A percentile compares a stretch with the other conserved stretches of the same genome.
Evolutionary conservation across 2,797 vertebrate genomes (phyloP).

Genomic region (Crypturellus tataupa): DNA sequence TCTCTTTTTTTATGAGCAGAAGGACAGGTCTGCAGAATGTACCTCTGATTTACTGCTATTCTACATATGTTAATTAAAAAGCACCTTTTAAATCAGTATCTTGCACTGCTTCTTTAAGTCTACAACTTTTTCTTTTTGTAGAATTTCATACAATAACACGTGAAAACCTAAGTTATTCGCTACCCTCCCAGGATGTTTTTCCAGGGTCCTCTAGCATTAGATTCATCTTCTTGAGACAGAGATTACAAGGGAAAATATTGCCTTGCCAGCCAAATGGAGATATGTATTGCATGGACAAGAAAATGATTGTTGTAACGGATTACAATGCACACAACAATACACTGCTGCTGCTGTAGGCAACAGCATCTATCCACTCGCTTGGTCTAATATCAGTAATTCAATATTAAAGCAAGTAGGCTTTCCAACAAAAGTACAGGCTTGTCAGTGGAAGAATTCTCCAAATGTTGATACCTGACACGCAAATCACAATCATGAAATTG

Average conservation of each 20-base stretch:
- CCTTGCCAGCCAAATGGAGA: neutral
- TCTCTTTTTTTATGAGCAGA: neutral
- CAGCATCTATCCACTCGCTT: neutral
- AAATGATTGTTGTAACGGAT: constrained; percentile 2
- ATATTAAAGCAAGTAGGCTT: constrained; percentile 19
- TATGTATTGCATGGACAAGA: neutral
- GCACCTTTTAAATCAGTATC: neutral
- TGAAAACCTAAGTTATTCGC: neutral
- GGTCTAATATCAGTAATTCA: constrained; percentile 37
- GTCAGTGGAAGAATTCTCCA: neutral
- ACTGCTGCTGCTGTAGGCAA: neutral
- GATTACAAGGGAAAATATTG: neutral
- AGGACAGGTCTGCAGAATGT: rapidly evolving
- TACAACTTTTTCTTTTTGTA: neutral
- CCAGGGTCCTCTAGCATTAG: neutral
- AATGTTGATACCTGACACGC: neutral
- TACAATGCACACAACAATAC: neutral
- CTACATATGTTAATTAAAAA: neutral
- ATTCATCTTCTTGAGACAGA: neutral
- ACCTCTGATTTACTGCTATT: neutral
- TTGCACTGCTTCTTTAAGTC: neutral
- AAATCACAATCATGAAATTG: constrained; percentile 28
- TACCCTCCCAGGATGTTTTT: neutral
- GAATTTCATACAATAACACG: neutral
- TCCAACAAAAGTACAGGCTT: neutral